These are phyloP conservation scores for Trichonephila clavata DNA, from an alignment of 1,140 invertebrate species.

Conservation along the genomic window DNA sequence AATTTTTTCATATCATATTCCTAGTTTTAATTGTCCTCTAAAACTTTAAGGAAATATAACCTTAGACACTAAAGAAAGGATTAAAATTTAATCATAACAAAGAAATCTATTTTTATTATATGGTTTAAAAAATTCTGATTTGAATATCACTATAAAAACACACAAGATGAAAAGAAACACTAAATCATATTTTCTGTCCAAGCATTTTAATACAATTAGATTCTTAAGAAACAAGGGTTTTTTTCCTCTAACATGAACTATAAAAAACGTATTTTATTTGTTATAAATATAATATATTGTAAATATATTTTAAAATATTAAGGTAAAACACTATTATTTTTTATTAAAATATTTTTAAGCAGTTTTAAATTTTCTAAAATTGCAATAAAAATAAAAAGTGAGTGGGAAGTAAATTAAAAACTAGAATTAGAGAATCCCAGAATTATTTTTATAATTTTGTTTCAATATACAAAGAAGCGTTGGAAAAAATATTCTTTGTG, in stretches of 20 bases:
- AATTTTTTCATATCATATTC: background rate
- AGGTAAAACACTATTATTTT: too few species aligned
- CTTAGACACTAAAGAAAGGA: background rate
- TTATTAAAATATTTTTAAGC: too few species aligned
- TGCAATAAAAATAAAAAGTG: too few species aligned
- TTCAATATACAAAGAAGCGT: too few species aligned
- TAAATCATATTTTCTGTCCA: background rate
- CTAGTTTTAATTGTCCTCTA: background rate
- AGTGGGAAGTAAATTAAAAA: too few species aligned
- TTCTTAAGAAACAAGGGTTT: background rate
- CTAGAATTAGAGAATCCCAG: too few species aligned
- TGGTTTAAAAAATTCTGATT: background rate
- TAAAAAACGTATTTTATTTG: too few species aligned
- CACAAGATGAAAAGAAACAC: background rate
- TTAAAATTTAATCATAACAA: background rate
- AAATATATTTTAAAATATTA: too few species aligned
- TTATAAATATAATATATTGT: too few species aligned
- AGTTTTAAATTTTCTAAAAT: too few species aligned
- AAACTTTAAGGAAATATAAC: background rate
- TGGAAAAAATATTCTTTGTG: too few species aligned
- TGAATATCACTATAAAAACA: background rate
- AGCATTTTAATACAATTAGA: background rate
- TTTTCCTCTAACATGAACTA: background rate
- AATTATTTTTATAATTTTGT: too few species aligned
- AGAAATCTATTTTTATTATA: background rate